Conservation (phyloP, 1,140 invertebrate genomes). For the Subanguina moxae region DNA sequence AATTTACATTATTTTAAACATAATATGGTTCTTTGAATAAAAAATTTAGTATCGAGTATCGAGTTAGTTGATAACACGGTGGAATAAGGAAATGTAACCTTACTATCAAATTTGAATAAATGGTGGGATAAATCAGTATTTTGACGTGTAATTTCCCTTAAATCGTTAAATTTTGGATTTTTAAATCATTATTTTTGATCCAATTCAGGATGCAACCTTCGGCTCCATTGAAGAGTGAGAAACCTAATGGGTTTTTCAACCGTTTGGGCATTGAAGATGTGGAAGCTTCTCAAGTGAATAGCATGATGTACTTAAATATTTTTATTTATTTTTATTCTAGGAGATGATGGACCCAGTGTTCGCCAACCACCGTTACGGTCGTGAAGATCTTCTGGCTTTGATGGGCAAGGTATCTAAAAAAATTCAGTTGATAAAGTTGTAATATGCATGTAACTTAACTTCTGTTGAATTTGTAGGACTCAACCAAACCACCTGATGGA, state of each 20-base stretch:
- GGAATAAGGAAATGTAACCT: too few relatives aligned
- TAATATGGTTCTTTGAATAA: too few relatives aligned
- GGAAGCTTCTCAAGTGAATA: neutral
- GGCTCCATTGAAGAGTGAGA: constrained; percentile 16
- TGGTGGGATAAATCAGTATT: neutral
- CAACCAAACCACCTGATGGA: constrained; percentile 38
- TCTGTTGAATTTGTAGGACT: too few relatives aligned
- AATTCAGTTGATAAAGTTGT: too few relatives aligned
- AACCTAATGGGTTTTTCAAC: constrained; percentile 21
- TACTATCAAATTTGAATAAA: neutral
- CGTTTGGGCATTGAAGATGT: constrained; percentile 13
- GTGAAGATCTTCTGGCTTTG: constrained; percentile 41
- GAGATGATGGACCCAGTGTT: constrained; percentile 32
- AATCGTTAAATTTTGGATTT: neutral
- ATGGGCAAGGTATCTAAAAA: constrained; percentile 35
- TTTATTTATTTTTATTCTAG: constrained; percentile 17
- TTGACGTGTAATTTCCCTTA: neutral
- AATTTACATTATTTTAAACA: too few relatives aligned
- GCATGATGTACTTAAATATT: neutral
- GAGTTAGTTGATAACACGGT: too few relatives aligned
- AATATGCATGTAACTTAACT: too few relatives aligned
- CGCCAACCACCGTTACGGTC: constrained; percentile 32
- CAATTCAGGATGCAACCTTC: constrained; percentile 27
- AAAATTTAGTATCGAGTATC: too few relatives aligned
- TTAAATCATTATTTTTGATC: neutral